Evolutionary conservation across 2,797 vertebrate genomes (phyloP).

Genomic region (Hoplostethus mediterraneus): DNA sequence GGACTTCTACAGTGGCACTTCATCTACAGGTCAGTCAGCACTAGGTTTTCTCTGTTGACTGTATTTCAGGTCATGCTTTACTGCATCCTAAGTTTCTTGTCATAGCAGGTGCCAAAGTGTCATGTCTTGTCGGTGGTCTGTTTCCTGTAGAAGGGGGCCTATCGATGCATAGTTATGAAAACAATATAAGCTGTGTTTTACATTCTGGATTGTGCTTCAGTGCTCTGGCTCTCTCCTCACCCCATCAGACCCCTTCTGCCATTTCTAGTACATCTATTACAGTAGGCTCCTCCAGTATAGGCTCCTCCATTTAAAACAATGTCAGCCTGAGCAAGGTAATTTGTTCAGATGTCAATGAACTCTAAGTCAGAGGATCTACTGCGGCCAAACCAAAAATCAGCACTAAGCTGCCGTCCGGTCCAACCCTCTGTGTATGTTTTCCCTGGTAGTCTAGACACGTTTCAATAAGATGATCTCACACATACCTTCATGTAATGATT

Average conservation of each 20-base stretch:
- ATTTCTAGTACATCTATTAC: neutral
- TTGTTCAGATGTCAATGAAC: conserved; percentile 75
- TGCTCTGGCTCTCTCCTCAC: neutral
- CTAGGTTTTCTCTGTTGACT: neutral
- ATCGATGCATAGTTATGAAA: neutral
- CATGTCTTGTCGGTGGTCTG: neutral
- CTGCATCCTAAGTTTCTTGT: neutral
- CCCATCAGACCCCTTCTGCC: neutral
- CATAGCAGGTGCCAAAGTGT: neutral
- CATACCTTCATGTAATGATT: conserved; percentile 72
- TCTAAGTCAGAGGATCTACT: conserved; percentile 54
- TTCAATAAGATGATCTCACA: conserved; percentile 71
- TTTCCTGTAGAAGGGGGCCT: neutral
- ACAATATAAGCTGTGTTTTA: neutral
- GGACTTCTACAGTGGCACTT: neutral
- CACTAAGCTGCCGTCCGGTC: conserved; percentile 55
- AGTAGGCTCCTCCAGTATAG: conserved; percentile 2
- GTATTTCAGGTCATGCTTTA: neutral
- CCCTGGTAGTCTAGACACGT: conserved; percentile 64
- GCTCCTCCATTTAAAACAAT: conserved; percentile 51
- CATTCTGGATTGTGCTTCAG: neutral
- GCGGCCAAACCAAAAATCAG: conserved; percentile 49
- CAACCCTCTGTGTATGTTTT: conserved; percentile 35
- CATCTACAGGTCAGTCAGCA: neutral
- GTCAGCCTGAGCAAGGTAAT: conserved; percentile 63